phyloP scores from a whole-genome alignment of 2,888 invertebrate genomes.

The Tipula helvola region DNA sequence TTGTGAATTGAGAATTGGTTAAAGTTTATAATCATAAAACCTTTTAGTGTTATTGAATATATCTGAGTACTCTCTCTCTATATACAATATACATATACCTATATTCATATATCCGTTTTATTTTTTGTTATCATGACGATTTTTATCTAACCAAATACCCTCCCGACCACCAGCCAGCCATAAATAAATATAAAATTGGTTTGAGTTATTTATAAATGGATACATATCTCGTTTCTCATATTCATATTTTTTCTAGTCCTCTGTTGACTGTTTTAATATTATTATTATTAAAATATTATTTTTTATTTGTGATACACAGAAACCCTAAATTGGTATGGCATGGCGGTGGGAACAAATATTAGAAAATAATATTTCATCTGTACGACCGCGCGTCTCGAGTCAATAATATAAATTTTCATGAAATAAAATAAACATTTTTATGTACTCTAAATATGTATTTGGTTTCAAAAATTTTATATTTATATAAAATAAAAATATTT shows the following conservation, averaged over 20 bases:
- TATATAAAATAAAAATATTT: neutral
- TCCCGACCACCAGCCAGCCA: neutral
- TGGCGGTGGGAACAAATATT: neutral
- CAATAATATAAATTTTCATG: neutral
- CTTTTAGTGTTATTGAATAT: slow-evolving; percentile 11
- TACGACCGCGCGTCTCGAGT: neutral
- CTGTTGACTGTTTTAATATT: slow-evolving; percentile 4
- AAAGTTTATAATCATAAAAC: slow-evolving; percentile 7
- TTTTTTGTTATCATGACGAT: neutral
- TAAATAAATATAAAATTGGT: neutral
- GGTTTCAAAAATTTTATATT: neutral
- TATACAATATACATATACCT: neutral
- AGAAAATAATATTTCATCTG: neutral
- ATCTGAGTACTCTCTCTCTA: neutral
- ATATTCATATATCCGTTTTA: neutral
- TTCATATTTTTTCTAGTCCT: neutral
- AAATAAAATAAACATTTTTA: neutral
- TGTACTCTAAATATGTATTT: neutral
- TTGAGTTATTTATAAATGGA: neutral
- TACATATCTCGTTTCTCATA: slow-evolving; percentile 4
- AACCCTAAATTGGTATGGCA: neutral
- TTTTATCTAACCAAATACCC: neutral
- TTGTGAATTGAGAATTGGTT: neutral
- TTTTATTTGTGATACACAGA: neutral
- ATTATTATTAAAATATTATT: neutral